These are phyloP conservation scores for Podarcis cretensis DNA, from an alignment of 2,113 vertebrate species.

Conservation along the genomic window DNA sequence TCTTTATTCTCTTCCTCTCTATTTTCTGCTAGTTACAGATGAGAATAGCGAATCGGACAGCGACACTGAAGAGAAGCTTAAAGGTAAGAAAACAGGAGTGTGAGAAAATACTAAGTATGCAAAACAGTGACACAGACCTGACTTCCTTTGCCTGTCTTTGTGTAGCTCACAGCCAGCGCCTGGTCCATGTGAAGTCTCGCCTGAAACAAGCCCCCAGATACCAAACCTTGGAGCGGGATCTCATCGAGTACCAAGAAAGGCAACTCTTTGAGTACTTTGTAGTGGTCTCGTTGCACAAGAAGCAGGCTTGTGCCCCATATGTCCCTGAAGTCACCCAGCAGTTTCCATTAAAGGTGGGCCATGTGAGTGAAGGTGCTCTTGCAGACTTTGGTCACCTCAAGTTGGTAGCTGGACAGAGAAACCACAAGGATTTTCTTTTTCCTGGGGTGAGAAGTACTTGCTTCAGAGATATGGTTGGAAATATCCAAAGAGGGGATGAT, in stretches of 20 bases:
- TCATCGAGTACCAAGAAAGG: slow-evolving; percentile 88
- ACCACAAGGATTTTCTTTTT: too few species aligned
- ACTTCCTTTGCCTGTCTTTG: neutral
- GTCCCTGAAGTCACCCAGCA: slow-evolving; percentile 95
- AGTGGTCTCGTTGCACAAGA: slow-evolving; percentile 92
- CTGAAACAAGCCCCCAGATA: slow-evolving; percentile 86
- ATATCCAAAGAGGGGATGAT: too few species aligned
- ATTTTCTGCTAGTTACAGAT: slow-evolving; percentile 83
- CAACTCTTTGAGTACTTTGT: slow-evolving; percentile 96
- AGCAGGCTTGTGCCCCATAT: slow-evolving; percentile 89
- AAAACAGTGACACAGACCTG: fast-evolving
- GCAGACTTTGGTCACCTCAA: neutral
- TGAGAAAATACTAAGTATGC: neutral
- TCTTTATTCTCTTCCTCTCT: slow-evolving; percentile 24
- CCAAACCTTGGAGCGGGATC: slow-evolving; percentile 86
- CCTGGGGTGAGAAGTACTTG: neutral
- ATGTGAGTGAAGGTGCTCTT: fast-evolving
- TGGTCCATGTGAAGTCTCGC: slow-evolving; percentile 93
- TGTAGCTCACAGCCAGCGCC: slow-evolving; percentile 90
- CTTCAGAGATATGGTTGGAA: neutral
- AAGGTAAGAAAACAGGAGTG: slow-evolving; percentile 80
- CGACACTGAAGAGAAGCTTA: slow-evolving; percentile 94
- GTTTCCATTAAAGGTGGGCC: slow-evolving; percentile 90
- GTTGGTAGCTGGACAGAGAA: neutral
- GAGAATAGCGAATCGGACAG: slow-evolving; percentile 98